Base-by-base conservation (phyloP, 2,797 vertebrate genomes). In the Australoheros facetus region DNA sequence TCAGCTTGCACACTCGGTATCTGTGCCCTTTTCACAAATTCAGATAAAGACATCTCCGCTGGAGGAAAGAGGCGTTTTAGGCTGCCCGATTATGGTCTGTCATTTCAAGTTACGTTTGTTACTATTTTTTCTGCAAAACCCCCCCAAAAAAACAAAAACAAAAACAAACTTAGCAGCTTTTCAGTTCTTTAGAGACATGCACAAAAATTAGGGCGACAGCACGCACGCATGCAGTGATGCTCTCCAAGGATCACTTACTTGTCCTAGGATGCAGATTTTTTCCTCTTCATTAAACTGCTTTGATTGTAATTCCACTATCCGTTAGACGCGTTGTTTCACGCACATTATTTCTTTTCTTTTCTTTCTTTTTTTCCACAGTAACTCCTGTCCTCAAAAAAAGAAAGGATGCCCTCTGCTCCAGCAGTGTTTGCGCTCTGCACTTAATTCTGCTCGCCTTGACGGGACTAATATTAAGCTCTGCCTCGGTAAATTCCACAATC, bases 271-370 rank as follows among this genome's bases (percentile, higher is more conserved):
- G 84, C 69, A 62, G 39, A 64, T 87, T 89, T 90, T 82, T 89
- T 87, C 88, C 91, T 94, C 91, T 93, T 91, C 91, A 93, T 95
- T 55, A 91, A 94, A 89, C 77, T 85, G 88, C 79, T 88, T 77
- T 77, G 73, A 79, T 88, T 86, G 83, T 92, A 95, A 93, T 91
- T 87, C 94, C 92, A 89, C 39, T 82, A 34, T 87, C 83, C 81
- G 79, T 73, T 26, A 58, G 72, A 62, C 54, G 60, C 9, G 56
- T 16, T n/a, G 6, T 28, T 30, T 64, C 57, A 48, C 37, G 58
- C 57, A 60, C 92, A 94, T 95, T 77, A 28, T 64, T 64, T 75
- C 42, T 19, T 66, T 48, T 48, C 42, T 14, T 66, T 48, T 48
- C 1, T 19, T 66, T 66, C 39, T 37, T 51, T 19, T 59, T 23